Evolutionary conservation across 2,888 invertebrate species (phyloP), one percentile per base, ranked within the genome.

Genomic region (Chymomyza procnemis): DNA sequence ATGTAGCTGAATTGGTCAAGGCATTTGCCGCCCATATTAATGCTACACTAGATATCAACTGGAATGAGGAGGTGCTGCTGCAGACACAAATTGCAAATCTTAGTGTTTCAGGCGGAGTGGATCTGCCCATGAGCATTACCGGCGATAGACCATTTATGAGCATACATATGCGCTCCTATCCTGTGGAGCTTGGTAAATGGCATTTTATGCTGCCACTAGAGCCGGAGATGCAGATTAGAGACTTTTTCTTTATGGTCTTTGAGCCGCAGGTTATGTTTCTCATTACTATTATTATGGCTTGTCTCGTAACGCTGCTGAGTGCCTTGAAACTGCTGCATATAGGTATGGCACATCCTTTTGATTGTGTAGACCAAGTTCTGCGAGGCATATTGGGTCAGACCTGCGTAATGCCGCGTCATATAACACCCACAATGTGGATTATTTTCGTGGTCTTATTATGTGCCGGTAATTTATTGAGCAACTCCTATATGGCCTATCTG

Each of bases 381-480:
- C 70, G 79, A 5, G 78, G 77, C 19, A 67, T 78, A 3, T 41
- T 84, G 58, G 74, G 72, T 1, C 84, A 79, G 54, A 66, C 78
- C 0, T 80, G 80, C 54, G 55, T 61, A 2, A 67, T 78, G 41
- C 18, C 73, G 0, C 58, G 54, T 0, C 34, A 58, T 1, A 69
- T 66, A 0, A 19, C 59, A 0, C 22, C 74, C 0, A 57, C 19
- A 19, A 55, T 69, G 4, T 71, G 64, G 47, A 68, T 66, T 22
- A 69, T 78, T n/a, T 48, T 75, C 72, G 21, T 64, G 76, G 5
- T 63, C 76, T 67, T 79, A 1, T 75, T 76, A 26, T 61, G 71
- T 0, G 63, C 74, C 3, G 78, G 82, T 12, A 46, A 78, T 9
- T 60, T 82, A 6, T 59, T 78, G 1, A 76, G 67, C 41, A 78